Percentiles rank a stretch among this genome's conserved stretches.
phyloP scores from a whole-genome alignment of 2,797 vertebrate species.

The Macropodus opercularis region DNA sequence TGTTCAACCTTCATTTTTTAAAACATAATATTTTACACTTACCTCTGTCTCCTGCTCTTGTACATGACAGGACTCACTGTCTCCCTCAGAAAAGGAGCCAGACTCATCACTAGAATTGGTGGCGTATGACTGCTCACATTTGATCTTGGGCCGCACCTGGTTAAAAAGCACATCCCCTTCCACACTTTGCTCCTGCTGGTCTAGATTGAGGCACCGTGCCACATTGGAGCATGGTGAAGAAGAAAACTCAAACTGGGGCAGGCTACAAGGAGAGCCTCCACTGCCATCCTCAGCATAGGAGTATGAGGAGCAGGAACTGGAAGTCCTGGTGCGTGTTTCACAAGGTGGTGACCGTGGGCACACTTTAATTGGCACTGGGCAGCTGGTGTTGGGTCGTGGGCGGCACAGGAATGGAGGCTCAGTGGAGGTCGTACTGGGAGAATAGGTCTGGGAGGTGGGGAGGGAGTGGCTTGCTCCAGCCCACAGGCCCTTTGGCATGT shows the following conservation, averaged over 20 bases:
- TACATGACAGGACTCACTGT: conserved; percentile 97
- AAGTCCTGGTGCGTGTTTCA: conserved; percentile 96
- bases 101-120: conserved; percentile 99
- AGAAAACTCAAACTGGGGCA: conserved; percentile 97
- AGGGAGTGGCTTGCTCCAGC: conserved; percentile 92
- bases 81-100: conserved; percentile 98
- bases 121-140: conserved; percentile 99
- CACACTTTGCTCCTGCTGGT: conserved; percentile 90
- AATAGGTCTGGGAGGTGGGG: conserved; percentile 91
- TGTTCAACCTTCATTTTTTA: conserved; percentile 37
- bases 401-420: conserved; percentile 89
- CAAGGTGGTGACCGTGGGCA: conserved; percentile 95
- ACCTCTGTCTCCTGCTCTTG: conserved; percentile 97
- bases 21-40: conserved; percentile 70
- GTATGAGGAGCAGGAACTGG: conserved; percentile 98
- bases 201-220: conserved; percentile 89
- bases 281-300: conserved; percentile 97
- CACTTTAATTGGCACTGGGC: conserved; percentile 99
- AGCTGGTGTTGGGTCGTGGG: conserved; percentile 96
- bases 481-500: conserved; percentile 94
- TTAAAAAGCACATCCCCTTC: conserved; percentile 89
- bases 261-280: conserved; percentile 95
- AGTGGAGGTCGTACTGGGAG: conserved; percentile 84
- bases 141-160: conserved; percentile 94
- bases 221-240: conserved; percentile 96